Conservation (phyloP, 2,888 invertebrate species). For the Ennomos quercinarius region DNA sequence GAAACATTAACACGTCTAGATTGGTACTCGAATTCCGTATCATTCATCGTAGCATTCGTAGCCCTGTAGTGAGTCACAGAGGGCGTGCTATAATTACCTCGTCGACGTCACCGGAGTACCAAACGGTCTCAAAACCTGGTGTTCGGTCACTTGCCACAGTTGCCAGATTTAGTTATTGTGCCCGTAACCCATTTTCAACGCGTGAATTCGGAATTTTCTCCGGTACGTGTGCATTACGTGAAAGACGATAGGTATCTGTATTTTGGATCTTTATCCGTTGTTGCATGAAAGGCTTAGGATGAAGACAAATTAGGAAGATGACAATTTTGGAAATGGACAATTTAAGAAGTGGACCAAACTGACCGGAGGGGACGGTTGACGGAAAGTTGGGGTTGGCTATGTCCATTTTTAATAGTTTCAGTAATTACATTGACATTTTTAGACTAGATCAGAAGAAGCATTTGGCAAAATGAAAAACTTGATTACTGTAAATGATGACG, state of each 20-base stretch:
- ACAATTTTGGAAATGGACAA: too few species aligned
- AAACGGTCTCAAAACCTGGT: conserved; percentile 48
- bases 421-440: too few species aligned
- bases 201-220: conserved; percentile 21
- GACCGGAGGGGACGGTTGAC: too few species aligned
- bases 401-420: too few species aligned
- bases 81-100: conserved; percentile 42
- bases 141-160: conserved; percentile 39
- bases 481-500: too few species aligned
- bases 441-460: too few species aligned
- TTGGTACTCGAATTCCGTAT: conserved; percentile 41
- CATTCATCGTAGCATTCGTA: conserved; percentile 43
- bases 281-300: not conserved
- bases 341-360: too few species aligned
- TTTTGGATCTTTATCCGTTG: conserved; percentile 10
- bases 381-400: too few species aligned
- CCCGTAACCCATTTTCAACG: conserved; percentile 47
- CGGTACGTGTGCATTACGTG: conserved; percentile 12
- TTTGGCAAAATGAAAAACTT: too few species aligned
- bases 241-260: conserved; percentile 26
- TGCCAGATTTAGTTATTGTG: conserved; percentile 58
- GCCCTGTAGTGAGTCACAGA: conserved; percentile 36
- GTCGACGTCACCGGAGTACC: conserved; percentile 48
- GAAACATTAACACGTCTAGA: conserved; percentile 19
- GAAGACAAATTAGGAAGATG: too few species aligned